Percentiles rank a stretch among this genome's conserved stretches.
These are phyloP conservation scores for cat (Felis catus) DNA, from an alignment of 2,113 vertebrate genomes.

Conservation along the genomic window F.catus_Fca126_mat1.0 CM031419.1:188770501-188771000, in stretches of 20 bases:
- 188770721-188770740: no score
- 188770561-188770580: neutral
- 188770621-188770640: neutral
- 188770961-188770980: conserved; percentile 22
- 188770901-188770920: conserved; percentile 9
- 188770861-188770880: neutral
- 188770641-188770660: no score
- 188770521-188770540: neutral
- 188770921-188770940: neutral
- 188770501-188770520: neutral
- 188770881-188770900: conserved; percentile 15
- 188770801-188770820: neutral
- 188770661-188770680: no score
- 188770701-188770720: no score
- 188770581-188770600: neutral
- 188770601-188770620: neutral
- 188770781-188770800: no score
- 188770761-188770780: no score
- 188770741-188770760: no score
- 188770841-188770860: conserved; percentile 13
- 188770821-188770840: conserved; percentile 16
- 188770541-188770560: neutral
- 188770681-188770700: no score
- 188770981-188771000: conserved; percentile 30
- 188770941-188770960: neutral